Percentiles rank a stretch among this genome's conserved stretches.
These are phyloP conservation scores for Leucoma salicis DNA, from an alignment of 2,888 invertebrate species.

Conservation along the genomic window DNA sequence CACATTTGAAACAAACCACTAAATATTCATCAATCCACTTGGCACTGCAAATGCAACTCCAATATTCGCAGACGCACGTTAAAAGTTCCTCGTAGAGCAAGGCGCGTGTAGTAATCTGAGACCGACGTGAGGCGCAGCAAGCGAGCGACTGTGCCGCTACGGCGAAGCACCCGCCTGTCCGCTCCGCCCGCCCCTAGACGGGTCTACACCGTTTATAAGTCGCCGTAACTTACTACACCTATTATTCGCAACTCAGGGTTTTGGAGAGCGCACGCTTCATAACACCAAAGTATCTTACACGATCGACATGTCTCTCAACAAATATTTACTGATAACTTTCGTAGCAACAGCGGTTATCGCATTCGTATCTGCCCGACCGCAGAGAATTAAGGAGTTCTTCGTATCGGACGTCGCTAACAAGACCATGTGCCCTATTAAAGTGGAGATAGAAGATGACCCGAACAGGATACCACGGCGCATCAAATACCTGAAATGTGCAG, in stretches of 20 bases:
- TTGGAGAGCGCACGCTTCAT: conserved; percentile 41
- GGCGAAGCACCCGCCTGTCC: conserved; percentile 5
- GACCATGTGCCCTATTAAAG: conserved; percentile 65
- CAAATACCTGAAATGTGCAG: conserved; percentile 62
- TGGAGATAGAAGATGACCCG: conserved; percentile 51
- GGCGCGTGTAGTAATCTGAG: background rate
- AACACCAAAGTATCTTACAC: conserved; percentile 9
- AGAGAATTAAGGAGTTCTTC: conserved; percentile 39
- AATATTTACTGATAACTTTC: conserved; percentile 20
- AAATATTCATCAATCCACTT: background rate
- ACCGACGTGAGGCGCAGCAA: background rate
- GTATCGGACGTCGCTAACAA: conserved; percentile 54
- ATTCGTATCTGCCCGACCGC: conserved; percentile 30
- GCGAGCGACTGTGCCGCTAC: background rate
- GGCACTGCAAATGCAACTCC: background rate
- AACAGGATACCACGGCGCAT: conserved; percentile 63
- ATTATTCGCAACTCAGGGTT: conserved; percentile 50
- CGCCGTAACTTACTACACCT: conserved; percentile 32
- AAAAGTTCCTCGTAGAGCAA: background rate
- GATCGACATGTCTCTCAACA: conserved; percentile 24
- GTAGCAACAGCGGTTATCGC: conserved; percentile 27
- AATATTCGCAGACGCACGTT: background rate
- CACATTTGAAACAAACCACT: too few species aligned
- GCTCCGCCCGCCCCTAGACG: conserved; percentile 2
- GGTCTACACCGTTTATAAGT: conserved; percentile 23